Evolutionary conservation across 1,140 invertebrate genomes (phyloP), one percentile per base, ranked within the genome.

Genomic region (Agrilus planipennis): DNA sequence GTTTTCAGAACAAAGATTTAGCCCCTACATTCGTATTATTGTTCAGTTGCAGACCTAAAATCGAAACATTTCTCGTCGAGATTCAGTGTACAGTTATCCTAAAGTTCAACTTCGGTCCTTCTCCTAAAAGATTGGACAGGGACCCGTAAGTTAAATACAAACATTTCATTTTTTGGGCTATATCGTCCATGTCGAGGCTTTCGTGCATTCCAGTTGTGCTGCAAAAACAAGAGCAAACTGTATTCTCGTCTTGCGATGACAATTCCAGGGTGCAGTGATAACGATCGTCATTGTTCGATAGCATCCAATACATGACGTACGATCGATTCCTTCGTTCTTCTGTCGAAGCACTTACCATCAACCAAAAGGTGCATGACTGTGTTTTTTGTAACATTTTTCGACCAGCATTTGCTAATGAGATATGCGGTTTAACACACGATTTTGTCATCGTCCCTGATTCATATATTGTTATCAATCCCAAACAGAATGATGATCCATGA

Each of bases 181-280:
- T 42, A 11, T 51, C 49, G 11, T 41, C 14, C 15, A 55, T 42
- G 20, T 46, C 42, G 7, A 47, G 46, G 41, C 48, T 54, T 16
- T 57, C 51, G 20, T 45, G 30, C 2, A 53, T 46, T 18, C 34
- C 32, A 14, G 52, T 52, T n/a, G 53, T 47, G 14, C 39, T 36
- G 34, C 55, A 58, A 29, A 46, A 56, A 10, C 51, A 52, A 6
- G 58, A 58, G 22, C 50, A 47, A 20, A 45, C 45, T 16, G 54
- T 42, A 11, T 44, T 50, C 18, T 56, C 55, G 11, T 49, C 34
- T 16, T 46, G 36, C n/a, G 56, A 57, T 1, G 49, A 40, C 18
- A 60, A 23, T 41, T 58, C 56, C 6, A 60, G 39, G 1, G 56
- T 58, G 27, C 49, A 52, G 29, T 50, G 47, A 42, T 51, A 55